Conservation (phyloP, 2,113 vertebrate species). For the Pipa parva region DNA sequence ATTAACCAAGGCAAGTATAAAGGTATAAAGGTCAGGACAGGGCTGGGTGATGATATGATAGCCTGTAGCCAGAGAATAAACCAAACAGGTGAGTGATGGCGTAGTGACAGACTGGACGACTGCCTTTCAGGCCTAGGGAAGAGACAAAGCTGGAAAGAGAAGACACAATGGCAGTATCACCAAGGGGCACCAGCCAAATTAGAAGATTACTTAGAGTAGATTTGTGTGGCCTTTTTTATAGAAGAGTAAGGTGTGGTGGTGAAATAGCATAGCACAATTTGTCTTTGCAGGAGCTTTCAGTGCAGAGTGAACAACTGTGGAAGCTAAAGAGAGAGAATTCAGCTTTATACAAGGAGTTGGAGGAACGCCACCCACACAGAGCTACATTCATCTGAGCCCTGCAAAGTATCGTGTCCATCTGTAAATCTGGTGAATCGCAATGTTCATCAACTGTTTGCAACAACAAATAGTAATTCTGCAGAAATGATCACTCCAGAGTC, state of each 20-base stretch:
- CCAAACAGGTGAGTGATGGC: not conserved
- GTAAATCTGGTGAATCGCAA: too few species aligned
- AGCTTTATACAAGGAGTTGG: constrained; percentile 30
- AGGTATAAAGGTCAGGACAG: not conserved
- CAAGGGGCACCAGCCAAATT: too few species aligned
- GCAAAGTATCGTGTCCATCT: too few species aligned
- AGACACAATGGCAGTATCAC: too few species aligned
- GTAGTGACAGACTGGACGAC: not conserved
- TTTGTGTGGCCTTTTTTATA: not conserved
- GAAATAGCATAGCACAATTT: not conserved
- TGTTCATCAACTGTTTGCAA: too few species aligned
- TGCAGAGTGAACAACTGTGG: constrained; percentile 28
- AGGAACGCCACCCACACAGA: constrained; percentile 17
- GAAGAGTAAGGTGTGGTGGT: not conserved
- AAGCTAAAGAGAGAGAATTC: constrained; percentile 31
- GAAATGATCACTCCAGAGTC: too few species aligned
- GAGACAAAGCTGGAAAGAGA: too few species aligned
- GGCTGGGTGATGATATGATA: not conserved
- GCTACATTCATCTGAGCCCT: constrained; percentile 20
- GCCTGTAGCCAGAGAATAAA: not conserved
- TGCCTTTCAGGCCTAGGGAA: too few species aligned
- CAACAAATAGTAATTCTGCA: too few species aligned
- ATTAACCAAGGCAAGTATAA: not conserved
- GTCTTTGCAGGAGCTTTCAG: constrained; percentile 15
- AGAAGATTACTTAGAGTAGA: not conserved